phyloP scores from a whole-genome alignment of 2,888 invertebrate genomes.

The Folsomia manolachei region DNA sequence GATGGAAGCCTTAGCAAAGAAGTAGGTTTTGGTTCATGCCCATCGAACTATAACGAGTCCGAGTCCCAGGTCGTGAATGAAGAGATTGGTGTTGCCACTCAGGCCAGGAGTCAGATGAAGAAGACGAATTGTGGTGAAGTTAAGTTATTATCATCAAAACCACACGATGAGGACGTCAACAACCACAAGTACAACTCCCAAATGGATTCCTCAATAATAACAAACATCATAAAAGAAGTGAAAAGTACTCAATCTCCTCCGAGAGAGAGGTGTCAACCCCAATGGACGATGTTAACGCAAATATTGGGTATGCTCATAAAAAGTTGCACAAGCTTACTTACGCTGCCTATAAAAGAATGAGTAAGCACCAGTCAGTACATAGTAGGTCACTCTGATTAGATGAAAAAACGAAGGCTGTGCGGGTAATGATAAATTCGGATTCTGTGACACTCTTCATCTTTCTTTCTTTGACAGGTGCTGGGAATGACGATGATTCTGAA shows the following conservation, averaged over 20 bases:
- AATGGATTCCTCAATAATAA: background rate
- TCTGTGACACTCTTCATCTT: constrained; percentile 13
- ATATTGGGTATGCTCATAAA: background rate
- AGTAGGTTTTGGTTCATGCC: background rate
- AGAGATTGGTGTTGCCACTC: constrained; percentile 1
- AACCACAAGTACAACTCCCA: background rate
- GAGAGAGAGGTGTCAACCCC: background rate
- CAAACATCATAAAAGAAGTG: constrained; percentile 6
- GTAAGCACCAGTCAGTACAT: too few relatives aligned
- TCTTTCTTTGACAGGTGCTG: background rate
- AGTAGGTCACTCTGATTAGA: too few relatives aligned
- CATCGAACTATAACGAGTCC: too few relatives aligned
- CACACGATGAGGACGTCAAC: background rate
- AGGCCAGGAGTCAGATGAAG: background rate
- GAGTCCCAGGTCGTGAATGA: background rate
- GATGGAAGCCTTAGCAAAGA: too few relatives aligned
- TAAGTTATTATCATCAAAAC: constrained; percentile 2
- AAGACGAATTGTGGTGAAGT: background rate
- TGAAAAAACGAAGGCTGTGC: too few relatives aligned
- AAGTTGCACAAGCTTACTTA: too few relatives aligned
- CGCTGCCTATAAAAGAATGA: too few relatives aligned
- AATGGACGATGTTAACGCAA: background rate
- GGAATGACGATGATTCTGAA: constrained; percentile 1
- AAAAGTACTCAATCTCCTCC: constrained; percentile 3
- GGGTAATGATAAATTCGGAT: background rate